Percentiles rank a stretch among this genome's conserved stretches.
Conservation (phyloP, 2,888 invertebrate genomes). For the Tachina fera region DNA sequence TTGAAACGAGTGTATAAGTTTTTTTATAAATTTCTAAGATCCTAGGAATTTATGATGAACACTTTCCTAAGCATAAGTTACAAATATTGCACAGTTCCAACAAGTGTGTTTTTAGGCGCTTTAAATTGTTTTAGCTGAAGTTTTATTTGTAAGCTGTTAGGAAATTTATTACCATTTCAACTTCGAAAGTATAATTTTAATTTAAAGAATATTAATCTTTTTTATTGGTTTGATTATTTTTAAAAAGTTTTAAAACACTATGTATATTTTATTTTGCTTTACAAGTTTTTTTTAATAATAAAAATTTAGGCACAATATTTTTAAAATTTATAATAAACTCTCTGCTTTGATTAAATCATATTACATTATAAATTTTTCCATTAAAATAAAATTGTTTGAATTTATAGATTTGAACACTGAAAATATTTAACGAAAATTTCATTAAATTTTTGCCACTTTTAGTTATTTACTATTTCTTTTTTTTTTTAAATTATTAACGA, state of each 20-base stretch:
- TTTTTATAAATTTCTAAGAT: neutral
- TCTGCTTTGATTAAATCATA: slow-evolving; percentile 51
- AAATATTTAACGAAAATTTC: slow-evolving; percentile 8
- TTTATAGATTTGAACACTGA: neutral
- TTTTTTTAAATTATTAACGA: neutral
- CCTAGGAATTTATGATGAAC: neutral
- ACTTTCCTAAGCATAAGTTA: neutral
- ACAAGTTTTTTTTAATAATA: slow-evolving; percentile 15
- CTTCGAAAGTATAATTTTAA: neutral
- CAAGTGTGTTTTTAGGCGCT: slow-evolving; percentile 38
- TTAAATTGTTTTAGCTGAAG: neutral
- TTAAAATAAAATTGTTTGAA: neutral
- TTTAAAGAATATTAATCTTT: neutral
- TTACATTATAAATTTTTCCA: slow-evolving; percentile 9
- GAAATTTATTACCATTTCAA: neutral
- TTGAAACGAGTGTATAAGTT: neutral
- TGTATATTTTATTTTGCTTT: slow-evolving; percentile 17
- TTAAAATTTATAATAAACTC: slow-evolving; percentile 55
- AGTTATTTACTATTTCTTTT: neutral
- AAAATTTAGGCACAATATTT: slow-evolving; percentile 60
- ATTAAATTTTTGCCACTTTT: neutral
- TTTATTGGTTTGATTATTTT: neutral
- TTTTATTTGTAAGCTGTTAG: neutral
- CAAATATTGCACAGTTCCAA: neutral
- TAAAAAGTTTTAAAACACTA: neutral